phyloP scores from a whole-genome alignment of 2,888 invertebrate genomes.

The Tetragnatha montana region DNA sequence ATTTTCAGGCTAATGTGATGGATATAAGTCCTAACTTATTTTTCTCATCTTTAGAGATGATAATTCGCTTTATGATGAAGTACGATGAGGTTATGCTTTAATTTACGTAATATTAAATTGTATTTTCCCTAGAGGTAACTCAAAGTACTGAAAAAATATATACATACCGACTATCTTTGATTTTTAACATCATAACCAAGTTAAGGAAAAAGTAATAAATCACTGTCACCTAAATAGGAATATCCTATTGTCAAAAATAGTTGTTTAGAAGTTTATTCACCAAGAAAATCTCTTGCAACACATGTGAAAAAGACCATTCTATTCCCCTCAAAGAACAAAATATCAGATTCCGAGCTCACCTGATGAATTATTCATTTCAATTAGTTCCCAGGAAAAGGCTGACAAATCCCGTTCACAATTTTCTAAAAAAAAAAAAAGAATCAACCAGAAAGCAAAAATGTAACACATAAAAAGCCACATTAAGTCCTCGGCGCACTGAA shows the following conservation, averaged over 20 bases:
- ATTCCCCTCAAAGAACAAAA: background rate
- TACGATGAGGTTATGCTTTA: no score
- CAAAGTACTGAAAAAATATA: no score
- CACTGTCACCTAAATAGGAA: background rate
- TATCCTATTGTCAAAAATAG: background rate
- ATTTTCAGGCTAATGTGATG: no score
- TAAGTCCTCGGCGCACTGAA: background rate
- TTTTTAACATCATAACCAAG: no score
- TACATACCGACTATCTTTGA: no score
- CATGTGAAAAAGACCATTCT: background rate
- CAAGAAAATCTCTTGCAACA: background rate
- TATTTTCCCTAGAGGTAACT: no score
- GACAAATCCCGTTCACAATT: background rate
- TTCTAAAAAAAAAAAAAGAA: background rate
- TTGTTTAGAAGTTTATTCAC: background rate
- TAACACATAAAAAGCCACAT: background rate
- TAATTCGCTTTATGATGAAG: no score
- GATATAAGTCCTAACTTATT: no score
- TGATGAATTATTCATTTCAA: constrained; percentile 17
- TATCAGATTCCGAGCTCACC: background rate
- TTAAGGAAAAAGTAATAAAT: background rate
- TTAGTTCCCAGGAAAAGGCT: background rate
- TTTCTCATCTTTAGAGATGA: no score
- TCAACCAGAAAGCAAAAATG: background rate
- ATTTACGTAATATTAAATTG: no score